Percentiles rank a stretch among this genome's conserved stretches.
These are phyloP conservation scores for Agrenia bidenticulata DNA, from an alignment of 2,888 invertebrate species.

Conservation along the genomic window DNA sequence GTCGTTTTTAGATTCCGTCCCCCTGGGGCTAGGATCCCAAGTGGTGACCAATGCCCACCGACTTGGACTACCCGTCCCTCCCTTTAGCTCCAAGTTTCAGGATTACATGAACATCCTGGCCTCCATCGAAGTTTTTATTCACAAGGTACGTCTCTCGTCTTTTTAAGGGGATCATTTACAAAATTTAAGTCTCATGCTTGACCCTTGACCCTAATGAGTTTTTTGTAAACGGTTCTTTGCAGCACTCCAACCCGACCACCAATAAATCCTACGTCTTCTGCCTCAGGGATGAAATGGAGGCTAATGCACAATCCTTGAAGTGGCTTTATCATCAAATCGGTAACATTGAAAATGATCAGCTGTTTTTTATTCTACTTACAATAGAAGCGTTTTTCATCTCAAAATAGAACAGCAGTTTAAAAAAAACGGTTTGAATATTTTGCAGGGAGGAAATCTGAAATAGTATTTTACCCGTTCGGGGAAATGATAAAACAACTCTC, in stretches of 20 bases:
- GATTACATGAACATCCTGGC: not conserved
- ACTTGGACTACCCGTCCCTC: constrained; percentile 1
- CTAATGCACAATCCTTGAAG: not conserved
- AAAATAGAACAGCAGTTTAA: no score
- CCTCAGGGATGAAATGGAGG: not conserved
- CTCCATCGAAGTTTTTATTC: not conserved
- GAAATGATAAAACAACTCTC: not conserved
- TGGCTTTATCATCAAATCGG: constrained; percentile 1
- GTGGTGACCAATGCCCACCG: not conserved
- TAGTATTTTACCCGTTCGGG: not conserved
- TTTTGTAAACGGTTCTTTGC: no score
- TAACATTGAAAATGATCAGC: no score
- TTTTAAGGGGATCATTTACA: not conserved
- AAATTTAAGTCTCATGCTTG: not conserved
- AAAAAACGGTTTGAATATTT: no score
- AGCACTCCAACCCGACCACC: not conserved
- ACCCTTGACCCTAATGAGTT: no score
- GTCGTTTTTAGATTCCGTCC: not conserved
- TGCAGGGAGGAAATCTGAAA: not conserved
- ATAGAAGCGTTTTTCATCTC: no score
- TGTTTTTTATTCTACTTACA: no score
- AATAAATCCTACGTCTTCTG: not conserved
- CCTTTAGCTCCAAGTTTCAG: not conserved
- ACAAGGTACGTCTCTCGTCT: not conserved
- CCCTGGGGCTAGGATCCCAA: not conserved